These are phyloP conservation scores for Drosophila rhopaloa DNA, from an alignment of 1,140 invertebrate species.

Conservation along the genomic window DNA sequence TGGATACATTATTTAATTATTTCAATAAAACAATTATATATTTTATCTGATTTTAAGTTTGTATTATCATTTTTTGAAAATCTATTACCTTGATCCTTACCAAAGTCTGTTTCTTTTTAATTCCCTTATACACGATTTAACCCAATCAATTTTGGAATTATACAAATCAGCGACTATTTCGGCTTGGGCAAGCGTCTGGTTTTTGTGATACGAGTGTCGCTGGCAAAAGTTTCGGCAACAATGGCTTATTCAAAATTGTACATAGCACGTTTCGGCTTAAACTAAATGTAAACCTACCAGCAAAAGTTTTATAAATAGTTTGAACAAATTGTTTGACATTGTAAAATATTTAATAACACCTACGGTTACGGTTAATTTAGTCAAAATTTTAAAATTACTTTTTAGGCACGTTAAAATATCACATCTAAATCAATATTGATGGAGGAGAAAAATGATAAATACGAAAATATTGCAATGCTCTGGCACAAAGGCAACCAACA, in stretches of 20 bases:
- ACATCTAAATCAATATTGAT: conserved; percentile 33
- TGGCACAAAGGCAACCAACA: conserved; percentile 56
- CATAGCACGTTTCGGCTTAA: conserved; percentile 53
- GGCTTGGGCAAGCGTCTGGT: conserved; percentile 68
- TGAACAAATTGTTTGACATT: conserved; percentile 64
- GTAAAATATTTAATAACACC: conserved; percentile 50
- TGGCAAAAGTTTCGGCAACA: conserved; percentile 57
- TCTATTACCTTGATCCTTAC: conserved; percentile 2
- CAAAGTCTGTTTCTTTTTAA: conserved; percentile 2
- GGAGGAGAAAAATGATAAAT: conserved; percentile 18
- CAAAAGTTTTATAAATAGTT: conserved; percentile 80
- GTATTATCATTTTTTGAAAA: conserved; percentile 2
- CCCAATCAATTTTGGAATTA: conserved; percentile 44
- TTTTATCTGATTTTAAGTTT: conserved; percentile 27
- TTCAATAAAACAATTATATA: conserved; percentile 64
- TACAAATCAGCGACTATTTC: conserved; percentile 43
- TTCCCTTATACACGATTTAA: conserved; percentile 19
- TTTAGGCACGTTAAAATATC: conserved; percentile 69
- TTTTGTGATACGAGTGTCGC: conserved; percentile 72
- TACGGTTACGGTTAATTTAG: conserved; percentile 45
- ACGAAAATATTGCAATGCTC: conserved; percentile 58
- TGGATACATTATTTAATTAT: conserved; percentile 72
- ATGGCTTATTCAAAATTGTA: conserved; percentile 64
- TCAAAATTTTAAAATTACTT: conserved; percentile 77
- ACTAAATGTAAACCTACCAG: conserved; percentile 32